Base-by-base conservation (phyloP, 2,888 invertebrate genomes). In the Leptodirus hochenwartii region DNA sequence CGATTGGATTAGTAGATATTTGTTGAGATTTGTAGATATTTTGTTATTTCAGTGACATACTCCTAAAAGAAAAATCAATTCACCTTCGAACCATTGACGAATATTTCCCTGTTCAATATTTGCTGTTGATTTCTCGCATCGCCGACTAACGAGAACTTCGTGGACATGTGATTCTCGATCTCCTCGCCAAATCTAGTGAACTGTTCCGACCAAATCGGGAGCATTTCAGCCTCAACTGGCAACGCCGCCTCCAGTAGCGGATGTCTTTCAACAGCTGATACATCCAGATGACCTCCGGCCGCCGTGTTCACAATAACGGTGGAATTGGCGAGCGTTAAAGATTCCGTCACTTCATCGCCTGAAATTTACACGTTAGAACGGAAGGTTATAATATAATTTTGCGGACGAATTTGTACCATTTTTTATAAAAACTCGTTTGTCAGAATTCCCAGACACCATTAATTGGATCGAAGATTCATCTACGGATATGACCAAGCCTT, bases 181-280 rank as follows among this genome's bases (percentile, higher is more conserved):
- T 63, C 62, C 39, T 81, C 79, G 11, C 82, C 82, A 47, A 80
- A 72, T 3, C 69, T 70, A 26, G 80, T 72, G 3, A 68, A 68
- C 56, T 84, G 82, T 45, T 79, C 77, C 16, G 82, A 82, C 79
- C 84, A 81, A 66, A 84, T 80, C 22, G 84, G 82, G 29, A 85
- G 56, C 78, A 85, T 82, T 61, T 84, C 82, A 4, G 85, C 84
- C 59, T 85, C 85, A 1, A 84, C 80, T 2, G 84, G 84, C 37
- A 85, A 51, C 1, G 80, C 77, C 1, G 81, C 77, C 60, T 85
- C 82, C 30, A 85, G 52, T 9, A 85, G 53, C 0, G 84, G 85
- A 54, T 85, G 84, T 29, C 80, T 68, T 1, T 80, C 77, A 20
- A 75, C 70, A 0, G 84, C 81, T 1, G 79, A 71, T 31, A 79